Conservation (phyloP, 2,113 vertebrate species). For the Epinephelus cyanopodus region DNA sequence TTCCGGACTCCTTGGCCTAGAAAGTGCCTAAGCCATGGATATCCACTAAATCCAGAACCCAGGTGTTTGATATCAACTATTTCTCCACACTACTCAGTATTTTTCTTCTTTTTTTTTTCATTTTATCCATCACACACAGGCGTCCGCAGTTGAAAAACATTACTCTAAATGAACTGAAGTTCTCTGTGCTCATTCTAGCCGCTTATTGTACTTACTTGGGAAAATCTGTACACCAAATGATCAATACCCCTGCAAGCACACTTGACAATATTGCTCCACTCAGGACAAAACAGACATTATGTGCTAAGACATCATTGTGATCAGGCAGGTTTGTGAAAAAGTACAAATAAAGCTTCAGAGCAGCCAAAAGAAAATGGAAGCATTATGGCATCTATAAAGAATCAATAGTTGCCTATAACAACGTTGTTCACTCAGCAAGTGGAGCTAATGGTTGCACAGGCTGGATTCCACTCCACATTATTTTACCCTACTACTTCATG, state of each 20-base stretch:
- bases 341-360: conserved; percentile 3
- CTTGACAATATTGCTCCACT: conserved; percentile 13
- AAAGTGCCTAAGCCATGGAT: neutral
- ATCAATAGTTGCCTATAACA: conserved; percentile 35
- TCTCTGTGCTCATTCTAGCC: neutral
- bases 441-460: conserved; percentile 9
- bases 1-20: neutral
- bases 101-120: too few relatives aligned
- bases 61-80: neutral
- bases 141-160: neutral
- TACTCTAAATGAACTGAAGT: neutral
- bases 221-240: neutral
- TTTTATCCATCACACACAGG: neutral
- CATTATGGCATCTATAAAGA: conserved; percentile 18
- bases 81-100: neutral
- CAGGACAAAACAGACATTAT: conserved; percentile 4
- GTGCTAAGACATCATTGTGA: conserved; percentile 4
- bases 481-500: neutral
- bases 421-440: conserved; percentile 24
- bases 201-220: neutral
- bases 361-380: conserved; percentile 28
- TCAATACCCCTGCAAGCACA: neutral
- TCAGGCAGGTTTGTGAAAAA: neutral
- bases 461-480: neutral
- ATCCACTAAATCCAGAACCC: neutral